phyloP scores from a whole-genome alignment of 2,113 vertebrate genomes.

The Ciconia stormi region DNA sequence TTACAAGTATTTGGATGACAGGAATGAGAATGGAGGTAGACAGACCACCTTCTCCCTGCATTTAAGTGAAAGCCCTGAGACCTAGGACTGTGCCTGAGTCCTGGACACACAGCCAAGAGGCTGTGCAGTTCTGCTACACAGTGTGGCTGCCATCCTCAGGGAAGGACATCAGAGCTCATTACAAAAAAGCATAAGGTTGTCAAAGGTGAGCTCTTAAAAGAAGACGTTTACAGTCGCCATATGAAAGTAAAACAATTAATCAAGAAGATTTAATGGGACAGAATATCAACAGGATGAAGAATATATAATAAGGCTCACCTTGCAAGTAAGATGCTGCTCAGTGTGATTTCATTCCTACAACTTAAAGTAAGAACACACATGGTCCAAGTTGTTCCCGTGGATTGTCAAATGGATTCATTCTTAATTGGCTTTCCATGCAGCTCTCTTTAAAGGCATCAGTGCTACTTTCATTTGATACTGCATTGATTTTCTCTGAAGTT shows the following conservation, averaged over 20 bases:
- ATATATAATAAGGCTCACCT: background rate
- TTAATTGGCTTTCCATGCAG: slow-evolving; percentile 53
- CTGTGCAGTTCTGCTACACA: background rate
- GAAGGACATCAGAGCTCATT: background rate
- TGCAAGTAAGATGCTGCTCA: background rate
- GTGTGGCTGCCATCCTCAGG: background rate
- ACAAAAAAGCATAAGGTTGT: background rate
- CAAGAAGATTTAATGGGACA: background rate
- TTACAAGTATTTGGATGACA: background rate
- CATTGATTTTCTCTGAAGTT: slow-evolving; percentile 67
- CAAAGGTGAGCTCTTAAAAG: background rate
- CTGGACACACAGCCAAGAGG: background rate
- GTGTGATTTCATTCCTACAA: background rate
- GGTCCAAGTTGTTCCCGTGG: background rate
- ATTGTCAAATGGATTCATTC: slow-evolving; percentile 38
- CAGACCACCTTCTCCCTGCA: background rate
- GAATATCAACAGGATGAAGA: background rate
- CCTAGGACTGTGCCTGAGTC: background rate
- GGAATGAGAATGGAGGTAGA: background rate
- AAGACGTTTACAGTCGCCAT: background rate
- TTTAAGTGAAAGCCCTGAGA: background rate
- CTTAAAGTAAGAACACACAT: background rate
- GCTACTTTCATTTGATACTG: slow-evolving; percentile 53
- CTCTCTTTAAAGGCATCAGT: slow-evolving; percentile 10
- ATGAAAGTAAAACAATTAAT: background rate